Conservation (phyloP, 2,797 vertebrate species). For the Buceros bicornis region DNA sequence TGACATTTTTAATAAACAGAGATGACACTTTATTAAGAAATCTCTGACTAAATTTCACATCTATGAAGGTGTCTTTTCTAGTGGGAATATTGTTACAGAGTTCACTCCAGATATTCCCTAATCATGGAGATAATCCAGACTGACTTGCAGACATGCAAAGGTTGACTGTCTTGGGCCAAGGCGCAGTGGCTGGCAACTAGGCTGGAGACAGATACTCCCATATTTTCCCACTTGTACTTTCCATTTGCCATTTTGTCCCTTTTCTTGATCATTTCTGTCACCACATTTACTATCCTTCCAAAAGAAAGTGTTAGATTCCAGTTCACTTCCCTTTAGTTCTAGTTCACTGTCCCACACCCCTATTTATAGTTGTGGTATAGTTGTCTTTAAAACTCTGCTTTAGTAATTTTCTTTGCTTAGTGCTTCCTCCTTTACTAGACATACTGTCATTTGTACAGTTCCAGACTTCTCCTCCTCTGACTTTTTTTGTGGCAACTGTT, state of each 20-base stretch:
- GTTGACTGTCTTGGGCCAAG: not conserved
- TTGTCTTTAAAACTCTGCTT: not conserved
- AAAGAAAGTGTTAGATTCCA: rapidly evolving
- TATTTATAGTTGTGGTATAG: not conserved
- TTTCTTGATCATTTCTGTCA: not conserved
- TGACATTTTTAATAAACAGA: not conserved
- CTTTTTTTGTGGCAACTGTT: not conserved
- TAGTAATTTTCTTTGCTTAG: not conserved
- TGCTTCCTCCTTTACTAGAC: not conserved
- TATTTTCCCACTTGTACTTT: not conserved
- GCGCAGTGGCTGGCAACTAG: not conserved
- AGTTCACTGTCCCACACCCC: not conserved
- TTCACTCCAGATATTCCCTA: not conserved
- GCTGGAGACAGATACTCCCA: not conserved
- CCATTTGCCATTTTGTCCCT: not conserved
- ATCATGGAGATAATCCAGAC: not conserved
- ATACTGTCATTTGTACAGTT: not conserved
- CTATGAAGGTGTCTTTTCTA: not conserved
- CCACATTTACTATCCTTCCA: not conserved
- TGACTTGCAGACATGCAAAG: not conserved
- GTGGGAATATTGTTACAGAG: not conserved
- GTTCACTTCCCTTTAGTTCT: not conserved
- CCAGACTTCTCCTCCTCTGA: not conserved
- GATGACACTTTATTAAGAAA: not conserved
- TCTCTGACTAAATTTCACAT: not conserved